phyloP scores from a whole-genome alignment of 2,888 invertebrate genomes.

The Synergus umbraculus region DNA sequence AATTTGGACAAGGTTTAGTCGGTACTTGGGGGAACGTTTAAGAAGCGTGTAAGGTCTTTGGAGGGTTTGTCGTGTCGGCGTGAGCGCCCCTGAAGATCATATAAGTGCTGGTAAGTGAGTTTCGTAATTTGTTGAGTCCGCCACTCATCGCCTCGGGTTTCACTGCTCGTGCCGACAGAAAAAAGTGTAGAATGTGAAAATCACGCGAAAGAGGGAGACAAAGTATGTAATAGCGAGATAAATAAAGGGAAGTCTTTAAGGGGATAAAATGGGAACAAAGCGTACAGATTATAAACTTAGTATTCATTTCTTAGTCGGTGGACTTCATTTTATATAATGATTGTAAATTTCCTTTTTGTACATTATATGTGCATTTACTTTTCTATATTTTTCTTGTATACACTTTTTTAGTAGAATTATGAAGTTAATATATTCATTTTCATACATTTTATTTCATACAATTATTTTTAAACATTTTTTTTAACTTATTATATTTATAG shows the following conservation, averaged over 20 bases:
- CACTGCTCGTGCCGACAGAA: constrained; percentile 37
- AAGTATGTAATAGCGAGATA: constrained; percentile 10
- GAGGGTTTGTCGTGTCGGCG: constrained; percentile 47
- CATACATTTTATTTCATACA: background rate
- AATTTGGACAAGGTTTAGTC: constrained; percentile 35
- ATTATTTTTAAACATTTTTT: background rate
- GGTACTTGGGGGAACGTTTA: constrained; percentile 48
- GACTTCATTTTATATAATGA: no score
- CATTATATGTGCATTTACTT: no score
- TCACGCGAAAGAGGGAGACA: constrained; percentile 13
- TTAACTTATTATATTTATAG: background rate
- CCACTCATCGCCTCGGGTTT: constrained; percentile 59
- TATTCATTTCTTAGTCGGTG: background rate
- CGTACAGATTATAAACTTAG: background rate
- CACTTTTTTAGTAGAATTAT: no score
- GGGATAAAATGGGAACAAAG: background rate
- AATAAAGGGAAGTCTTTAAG: background rate
- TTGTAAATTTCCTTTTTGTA: no score
- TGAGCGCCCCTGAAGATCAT: constrained; percentile 55
- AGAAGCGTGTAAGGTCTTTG: constrained; percentile 49
- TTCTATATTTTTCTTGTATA: no score
- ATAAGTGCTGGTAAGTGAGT: constrained; percentile 58
- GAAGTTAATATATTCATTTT: no score
- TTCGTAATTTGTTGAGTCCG: constrained; percentile 61
- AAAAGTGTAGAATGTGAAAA: constrained; percentile 30